Evolutionary conservation across 2,113 vertebrate species (phyloP), one percentile per base, ranked within the genome.

Genomic region (Scomber scombrus): DNA sequence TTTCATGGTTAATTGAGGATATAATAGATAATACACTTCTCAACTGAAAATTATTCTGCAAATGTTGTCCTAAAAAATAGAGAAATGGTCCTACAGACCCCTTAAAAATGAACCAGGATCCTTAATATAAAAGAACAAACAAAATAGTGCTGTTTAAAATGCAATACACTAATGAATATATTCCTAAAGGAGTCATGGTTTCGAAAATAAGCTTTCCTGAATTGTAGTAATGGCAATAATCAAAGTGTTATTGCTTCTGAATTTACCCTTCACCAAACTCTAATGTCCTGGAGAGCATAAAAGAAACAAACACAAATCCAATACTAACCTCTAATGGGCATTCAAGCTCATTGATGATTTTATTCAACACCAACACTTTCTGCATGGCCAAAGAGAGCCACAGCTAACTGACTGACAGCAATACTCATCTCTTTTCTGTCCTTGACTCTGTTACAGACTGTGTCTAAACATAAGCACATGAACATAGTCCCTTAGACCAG

Each of bases 401-500:
- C 5, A 71, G 71, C 60, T 61, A 56, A 47, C 26, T 3, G 11
- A 40, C 66, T 34, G 55, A 61, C 49, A 26, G 14, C 26, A 60
- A 31, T 16, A 14, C 69, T 71, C 78, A 81, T 86, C 70, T 31
- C 15, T 64, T 63, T 49, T 82, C 29, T 65, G 50, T 87, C 62
- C 61, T 80, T 54, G 70, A 77, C 68, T 80, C 81, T 72, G 66
- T 54, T 75, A 60, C 72, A 19, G 45, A 60, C 68, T 64, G 56
- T 78, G 45, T 90, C 34, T 75, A 69, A 78, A 78, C 67, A 86
- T 40, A 75, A 82, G 23, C 71, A 82, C 66, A 83, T 85, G 67
- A 78, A 86, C 81, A 85, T 73, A 85, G 86, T 88, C 85, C 82
- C 63, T 83, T 3, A n/a, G 26, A 80, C 71, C 74, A 65, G 57